phyloP scores from a whole-genome alignment of 2,888 invertebrate genomes.

The Cyaniris semiargus region DNA sequence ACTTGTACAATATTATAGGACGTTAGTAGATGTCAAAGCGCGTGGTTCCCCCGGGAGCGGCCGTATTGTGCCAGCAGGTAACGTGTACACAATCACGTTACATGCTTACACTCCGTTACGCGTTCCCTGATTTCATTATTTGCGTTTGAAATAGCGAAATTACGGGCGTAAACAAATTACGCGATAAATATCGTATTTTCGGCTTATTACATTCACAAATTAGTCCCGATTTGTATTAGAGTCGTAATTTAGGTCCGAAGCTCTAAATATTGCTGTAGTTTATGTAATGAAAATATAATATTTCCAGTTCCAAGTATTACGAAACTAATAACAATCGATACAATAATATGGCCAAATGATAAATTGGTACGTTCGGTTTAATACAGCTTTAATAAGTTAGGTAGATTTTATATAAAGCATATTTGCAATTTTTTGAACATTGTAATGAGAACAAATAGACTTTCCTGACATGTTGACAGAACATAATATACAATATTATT shows the following conservation, averaged over 20 bases:
- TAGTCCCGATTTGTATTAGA: constrained; percentile 7
- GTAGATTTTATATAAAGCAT: not conserved
- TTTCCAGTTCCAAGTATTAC: not conserved
- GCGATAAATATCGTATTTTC: constrained; percentile 29
- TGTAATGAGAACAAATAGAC: not conserved
- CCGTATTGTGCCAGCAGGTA: constrained; percentile 14
- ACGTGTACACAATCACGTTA: constrained; percentile 25
- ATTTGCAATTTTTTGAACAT: not conserved
- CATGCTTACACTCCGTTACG: constrained; percentile 24
- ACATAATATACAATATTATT: not conserved
- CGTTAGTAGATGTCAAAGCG: constrained; percentile 23
- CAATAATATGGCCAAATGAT: not conserved
- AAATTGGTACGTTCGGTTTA: not conserved
- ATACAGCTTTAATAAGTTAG: not conserved
- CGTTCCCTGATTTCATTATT: constrained; percentile 28
- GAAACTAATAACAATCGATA: not conserved
- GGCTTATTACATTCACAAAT: constrained; percentile 20
- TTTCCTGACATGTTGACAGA: not conserved
- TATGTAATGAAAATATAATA: not conserved
- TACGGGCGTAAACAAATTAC: constrained; percentile 25
- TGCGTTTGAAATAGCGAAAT: constrained; percentile 21
- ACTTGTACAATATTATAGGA: not conserved
- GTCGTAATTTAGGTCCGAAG: constrained; percentile 18
- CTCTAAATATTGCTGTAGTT: not conserved
- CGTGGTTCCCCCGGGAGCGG: constrained; percentile 2